Percentiles rank a stretch among this genome's conserved stretches.
Evolutionary conservation across 2,888 invertebrate species (phyloP).

Genomic region (Dynastes grantii): DNA sequence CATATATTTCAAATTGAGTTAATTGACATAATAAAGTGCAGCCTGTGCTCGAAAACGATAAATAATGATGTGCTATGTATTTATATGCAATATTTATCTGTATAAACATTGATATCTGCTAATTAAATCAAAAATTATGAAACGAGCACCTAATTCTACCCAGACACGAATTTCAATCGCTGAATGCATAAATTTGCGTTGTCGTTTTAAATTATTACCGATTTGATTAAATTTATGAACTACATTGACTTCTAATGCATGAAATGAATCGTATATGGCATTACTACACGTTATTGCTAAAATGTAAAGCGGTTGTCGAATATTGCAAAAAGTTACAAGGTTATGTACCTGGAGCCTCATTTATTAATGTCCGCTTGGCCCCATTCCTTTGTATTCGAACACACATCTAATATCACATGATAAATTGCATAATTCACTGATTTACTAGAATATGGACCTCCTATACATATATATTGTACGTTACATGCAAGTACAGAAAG

Average conservation of each 20-base stretch:
- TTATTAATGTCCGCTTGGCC: constrained; percentile 16
- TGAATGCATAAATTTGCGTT: not conserved
- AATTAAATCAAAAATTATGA: no score
- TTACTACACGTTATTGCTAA: not conserved
- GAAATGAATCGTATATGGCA: constrained; percentile 7
- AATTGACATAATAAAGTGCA: no score
- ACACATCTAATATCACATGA: constrained; percentile 9
- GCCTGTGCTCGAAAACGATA: no score
- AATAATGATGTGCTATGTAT: no score
- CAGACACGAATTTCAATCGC: not conserved
- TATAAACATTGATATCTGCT: no score
- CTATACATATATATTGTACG: no score
- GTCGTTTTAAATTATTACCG: constrained; percentile 5
- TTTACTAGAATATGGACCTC: no score
- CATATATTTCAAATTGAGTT: no score
- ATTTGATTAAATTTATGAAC: not conserved
- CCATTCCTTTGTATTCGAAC: constrained; percentile 3
- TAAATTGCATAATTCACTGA: constrained; percentile 2
- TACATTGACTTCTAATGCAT: not conserved
- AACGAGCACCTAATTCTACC: no score
- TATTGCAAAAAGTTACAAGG: constrained; percentile 32
- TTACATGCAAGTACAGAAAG: not conserved
- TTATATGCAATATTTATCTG: no score
- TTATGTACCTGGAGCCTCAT: constrained; percentile 16
- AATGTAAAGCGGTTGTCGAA: constrained; percentile 25